phyloP scores from a whole-genome alignment of 2,113 vertebrate genomes.

The Ursus arctos region DNA sequence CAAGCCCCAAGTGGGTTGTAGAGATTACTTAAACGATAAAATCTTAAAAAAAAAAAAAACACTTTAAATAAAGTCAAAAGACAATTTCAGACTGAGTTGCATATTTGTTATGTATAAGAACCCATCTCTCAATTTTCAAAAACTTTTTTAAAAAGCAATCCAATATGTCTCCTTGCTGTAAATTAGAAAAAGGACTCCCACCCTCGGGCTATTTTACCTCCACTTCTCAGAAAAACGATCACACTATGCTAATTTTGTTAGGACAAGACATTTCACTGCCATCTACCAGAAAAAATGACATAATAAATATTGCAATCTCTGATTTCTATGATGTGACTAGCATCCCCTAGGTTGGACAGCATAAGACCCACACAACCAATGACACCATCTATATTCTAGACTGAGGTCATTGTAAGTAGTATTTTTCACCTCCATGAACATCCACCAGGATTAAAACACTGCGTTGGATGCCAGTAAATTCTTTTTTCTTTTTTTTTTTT shows the following conservation, averaged over 20 bases:
- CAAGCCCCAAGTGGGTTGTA: background rate
- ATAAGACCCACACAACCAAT: background rate
- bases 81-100: background rate
- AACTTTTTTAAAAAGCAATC: background rate
- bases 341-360: background rate
- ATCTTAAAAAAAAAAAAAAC: background rate
- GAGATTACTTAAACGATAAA: background rate
- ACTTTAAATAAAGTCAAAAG: background rate
- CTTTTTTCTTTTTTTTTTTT: background rate
- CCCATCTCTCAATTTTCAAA: background rate
- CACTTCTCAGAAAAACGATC: background rate
- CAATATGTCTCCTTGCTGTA: background rate
- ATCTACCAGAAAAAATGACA: background rate
- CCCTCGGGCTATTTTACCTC: background rate
- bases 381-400: background rate
- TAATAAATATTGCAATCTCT: background rate
- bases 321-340: background rate
- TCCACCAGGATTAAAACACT: background rate
- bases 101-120: background rate
- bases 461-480: background rate
- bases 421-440: background rate
- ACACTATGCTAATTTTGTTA: background rate
- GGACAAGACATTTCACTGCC: background rate
- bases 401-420: background rate
- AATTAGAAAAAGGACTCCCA: background rate